Conservation (phyloP, 1,140 invertebrate genomes). For the Drosophila asahinai region DNA sequence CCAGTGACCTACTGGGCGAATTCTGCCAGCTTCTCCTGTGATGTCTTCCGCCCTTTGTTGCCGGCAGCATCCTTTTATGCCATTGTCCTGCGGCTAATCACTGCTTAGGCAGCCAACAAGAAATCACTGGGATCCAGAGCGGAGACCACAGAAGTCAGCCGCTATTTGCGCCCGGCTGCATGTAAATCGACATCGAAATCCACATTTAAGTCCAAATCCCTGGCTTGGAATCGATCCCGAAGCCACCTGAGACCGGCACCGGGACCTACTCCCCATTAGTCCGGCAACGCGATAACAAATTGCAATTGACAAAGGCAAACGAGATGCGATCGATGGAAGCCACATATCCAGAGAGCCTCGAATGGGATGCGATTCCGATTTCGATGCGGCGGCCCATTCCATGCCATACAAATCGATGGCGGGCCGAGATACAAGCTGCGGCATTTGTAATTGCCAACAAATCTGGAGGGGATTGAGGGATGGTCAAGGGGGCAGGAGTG, state of each 20-base stretch:
- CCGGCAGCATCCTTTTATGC: conserved; percentile 36
- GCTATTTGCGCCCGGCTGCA: conserved; percentile 26
- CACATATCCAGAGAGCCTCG: conserved; percentile 38
- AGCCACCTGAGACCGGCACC: conserved; percentile 33
- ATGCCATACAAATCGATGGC: conserved; percentile 74
- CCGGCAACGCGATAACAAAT: conserved; percentile 77
- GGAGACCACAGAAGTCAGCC: conserved; percentile 50
- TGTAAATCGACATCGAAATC: conserved; percentile 13
- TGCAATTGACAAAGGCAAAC: conserved; percentile 82
- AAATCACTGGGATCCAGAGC: conserved; percentile 10
- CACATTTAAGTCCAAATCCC: conserved; percentile 37
- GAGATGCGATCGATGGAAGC: conserved; percentile 49
- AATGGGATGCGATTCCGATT: conserved; percentile 66
- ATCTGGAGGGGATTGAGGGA: conserved; percentile 6
- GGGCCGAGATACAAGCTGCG: conserved; percentile 74
- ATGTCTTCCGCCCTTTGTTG: conserved; percentile 63
- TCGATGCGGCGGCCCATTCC: conserved; percentile 55
- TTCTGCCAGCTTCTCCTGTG: conserved; percentile 29
- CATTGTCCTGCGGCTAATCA: conserved; percentile 48
- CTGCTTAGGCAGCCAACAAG: conserved; percentile 22
- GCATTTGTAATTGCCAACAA: conserved; percentile 77
- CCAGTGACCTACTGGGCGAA: conserved; percentile 65
- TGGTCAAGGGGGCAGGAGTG: conserved; percentile 5
- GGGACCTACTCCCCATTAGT: conserved; percentile 43
- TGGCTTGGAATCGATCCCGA: conserved; percentile 34